phyloP scores from a whole-genome alignment of 2,113 vertebrate species.

The Thalassoma bifasciatum region DNA sequence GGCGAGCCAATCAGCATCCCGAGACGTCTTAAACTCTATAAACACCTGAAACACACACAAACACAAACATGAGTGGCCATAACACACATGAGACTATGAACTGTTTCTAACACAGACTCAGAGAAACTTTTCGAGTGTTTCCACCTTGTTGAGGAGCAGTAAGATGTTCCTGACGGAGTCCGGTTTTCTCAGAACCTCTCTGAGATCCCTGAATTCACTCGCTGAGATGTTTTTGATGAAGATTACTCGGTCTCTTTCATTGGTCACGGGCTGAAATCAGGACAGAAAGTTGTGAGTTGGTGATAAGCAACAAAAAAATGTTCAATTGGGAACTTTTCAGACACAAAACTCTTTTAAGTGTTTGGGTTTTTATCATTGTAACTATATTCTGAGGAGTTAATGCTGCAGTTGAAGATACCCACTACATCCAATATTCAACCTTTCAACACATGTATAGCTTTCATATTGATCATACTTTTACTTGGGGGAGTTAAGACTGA shows the following conservation, averaged over 20 bases:
- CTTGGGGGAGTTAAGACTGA: too few species aligned
- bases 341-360: too few species aligned
- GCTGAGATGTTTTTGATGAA: conserved; percentile 56
- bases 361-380: too few species aligned
- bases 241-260: not conserved
- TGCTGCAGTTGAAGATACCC: too few species aligned
- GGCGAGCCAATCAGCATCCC: conserved; percentile 52
- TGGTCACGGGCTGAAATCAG: rapidly evolving
- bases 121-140: not conserved
- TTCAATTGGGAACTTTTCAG: too few species aligned
- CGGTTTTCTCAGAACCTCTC: not conserved
- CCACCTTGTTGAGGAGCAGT: conserved; percentile 71
- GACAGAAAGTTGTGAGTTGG: not conserved
- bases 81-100: not conserved
- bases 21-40: conserved; percentile 30
- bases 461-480: not conserved
- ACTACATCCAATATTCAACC: too few species aligned
- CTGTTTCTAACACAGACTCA: not conserved
- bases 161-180: conserved; percentile 37
- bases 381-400: too few species aligned
- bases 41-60: conserved; percentile 49
- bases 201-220: conserved; percentile 14
- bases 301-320: too few species aligned
- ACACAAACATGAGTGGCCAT: not conserved
- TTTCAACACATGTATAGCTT: too few species aligned